These are phyloP conservation scores for Galaxea fascicularis DNA, from an alignment of 92 coral and sea anemone species.

Conservation along the genomic window DNA sequence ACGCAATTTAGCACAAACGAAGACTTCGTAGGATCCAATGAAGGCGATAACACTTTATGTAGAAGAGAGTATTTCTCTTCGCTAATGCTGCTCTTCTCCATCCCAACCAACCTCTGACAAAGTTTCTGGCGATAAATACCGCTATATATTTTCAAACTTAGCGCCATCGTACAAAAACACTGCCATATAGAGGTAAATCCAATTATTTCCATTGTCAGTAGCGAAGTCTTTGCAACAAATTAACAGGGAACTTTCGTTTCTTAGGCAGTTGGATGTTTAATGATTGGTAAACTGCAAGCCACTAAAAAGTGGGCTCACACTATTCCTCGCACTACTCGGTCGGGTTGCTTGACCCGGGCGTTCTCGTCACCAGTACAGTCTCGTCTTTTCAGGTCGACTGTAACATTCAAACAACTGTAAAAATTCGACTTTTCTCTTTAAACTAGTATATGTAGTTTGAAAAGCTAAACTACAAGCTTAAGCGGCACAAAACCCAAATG, in stretches of 20 bases:
- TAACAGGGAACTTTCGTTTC: not conserved
- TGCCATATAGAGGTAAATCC: conserved; percentile 27
- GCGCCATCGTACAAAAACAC: conserved; percentile 7
- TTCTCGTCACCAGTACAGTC: not conserved
- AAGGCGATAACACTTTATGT: conserved; percentile 15
- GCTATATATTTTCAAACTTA: conserved; percentile 17
- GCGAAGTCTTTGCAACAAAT: not conserved
- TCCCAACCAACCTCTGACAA: conserved; percentile 10
- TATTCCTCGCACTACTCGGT: not conserved
- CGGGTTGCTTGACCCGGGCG: too few relatives aligned
- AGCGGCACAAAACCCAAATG: not conserved
- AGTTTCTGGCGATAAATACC: conserved; percentile 9
- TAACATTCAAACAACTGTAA: not conserved
- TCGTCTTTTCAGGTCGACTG: not conserved
- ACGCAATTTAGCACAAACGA: conserved; percentile 1
- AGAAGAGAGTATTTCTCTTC: not conserved
- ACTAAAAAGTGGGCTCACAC: not conserved
- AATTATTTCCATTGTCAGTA: conserved; percentile 13
- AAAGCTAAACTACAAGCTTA: not conserved
- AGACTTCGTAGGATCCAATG: conserved; percentile 22
- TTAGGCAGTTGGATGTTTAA: not conserved
- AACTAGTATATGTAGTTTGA: not conserved
- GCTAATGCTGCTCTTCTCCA: conserved; percentile 3
- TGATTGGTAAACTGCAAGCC: not conserved
- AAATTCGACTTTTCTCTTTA: not conserved